phyloP scores from a whole-genome alignment of 64 coral and sea anemone genomes.

The Actinia tenebrosa region DNA sequence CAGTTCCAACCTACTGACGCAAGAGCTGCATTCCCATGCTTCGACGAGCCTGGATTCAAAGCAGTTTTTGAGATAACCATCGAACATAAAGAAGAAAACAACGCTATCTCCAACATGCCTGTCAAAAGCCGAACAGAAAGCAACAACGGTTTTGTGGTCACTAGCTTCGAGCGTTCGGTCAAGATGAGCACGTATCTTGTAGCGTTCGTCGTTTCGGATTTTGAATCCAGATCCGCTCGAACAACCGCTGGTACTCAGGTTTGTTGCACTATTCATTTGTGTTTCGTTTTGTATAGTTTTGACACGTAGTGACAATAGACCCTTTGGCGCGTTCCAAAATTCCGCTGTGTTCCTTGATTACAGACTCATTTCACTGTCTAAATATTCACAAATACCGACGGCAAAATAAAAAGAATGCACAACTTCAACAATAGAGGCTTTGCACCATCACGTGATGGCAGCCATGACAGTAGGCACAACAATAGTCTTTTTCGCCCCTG shows the following conservation, averaged over 20 bases:
- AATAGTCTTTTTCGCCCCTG: too few species aligned
- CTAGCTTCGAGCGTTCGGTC: constrained; percentile 62
- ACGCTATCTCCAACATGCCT: constrained; percentile 95
- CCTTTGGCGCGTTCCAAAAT: too few species aligned
- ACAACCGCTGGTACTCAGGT: constrained; percentile 79
- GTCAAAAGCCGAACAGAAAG: constrained; percentile 6
- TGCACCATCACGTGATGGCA: too few species aligned
- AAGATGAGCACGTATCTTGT: constrained; percentile 98
- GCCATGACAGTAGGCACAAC: too few species aligned
- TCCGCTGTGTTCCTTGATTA: too few species aligned
- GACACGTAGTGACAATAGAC: too few species aligned
- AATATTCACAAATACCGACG: too few species aligned
- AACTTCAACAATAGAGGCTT: too few species aligned
- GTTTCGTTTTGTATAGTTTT: too few species aligned
- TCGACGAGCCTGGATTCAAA: constrained; percentile 97
- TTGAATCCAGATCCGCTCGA: constrained; percentile 68
- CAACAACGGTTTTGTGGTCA: constrained; percentile 57
- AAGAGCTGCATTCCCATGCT: constrained; percentile 82
- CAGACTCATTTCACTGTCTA: too few species aligned
- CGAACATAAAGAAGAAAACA: constrained; percentile 42
- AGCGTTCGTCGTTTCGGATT: constrained; percentile 93
- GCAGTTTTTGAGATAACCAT: constrained; percentile 68
- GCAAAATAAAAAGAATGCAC: too few species aligned
- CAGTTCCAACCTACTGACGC: constrained; percentile 91
- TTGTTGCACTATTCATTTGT: background rate